These are phyloP conservation scores for Campoplex capitator DNA, from an alignment of 2,888 invertebrate species.

Conservation along the genomic window DNA sequence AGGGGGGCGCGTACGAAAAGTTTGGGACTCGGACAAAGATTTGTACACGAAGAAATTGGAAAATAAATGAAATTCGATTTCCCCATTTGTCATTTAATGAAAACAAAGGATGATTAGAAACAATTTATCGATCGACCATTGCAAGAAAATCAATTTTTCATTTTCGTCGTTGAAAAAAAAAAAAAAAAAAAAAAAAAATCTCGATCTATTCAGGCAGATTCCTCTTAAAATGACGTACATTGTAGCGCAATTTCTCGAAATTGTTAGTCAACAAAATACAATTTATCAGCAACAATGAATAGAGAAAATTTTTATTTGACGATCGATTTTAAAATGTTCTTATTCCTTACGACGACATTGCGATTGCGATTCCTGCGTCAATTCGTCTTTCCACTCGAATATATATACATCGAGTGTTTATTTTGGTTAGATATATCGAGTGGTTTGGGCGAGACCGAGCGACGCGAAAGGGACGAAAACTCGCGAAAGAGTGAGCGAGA, in stretches of 20 bases:
- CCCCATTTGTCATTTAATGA: background rate
- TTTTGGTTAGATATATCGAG: conserved; percentile 22
- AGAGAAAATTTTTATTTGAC: background rate
- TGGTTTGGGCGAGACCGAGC: background rate
- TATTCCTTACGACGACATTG: background rate
- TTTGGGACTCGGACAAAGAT: background rate
- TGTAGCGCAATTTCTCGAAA: background rate
- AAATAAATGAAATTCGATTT: background rate
- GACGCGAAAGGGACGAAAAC: background rate
- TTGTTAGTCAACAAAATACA: background rate
- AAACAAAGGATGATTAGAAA: background rate
- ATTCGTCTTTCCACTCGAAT: background rate
- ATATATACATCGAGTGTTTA: background rate
- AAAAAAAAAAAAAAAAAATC: background rate
- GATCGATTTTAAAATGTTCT: background rate
- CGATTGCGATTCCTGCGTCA: conserved; percentile 2
- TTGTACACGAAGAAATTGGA: background rate
- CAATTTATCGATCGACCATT: background rate
- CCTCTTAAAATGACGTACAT: background rate
- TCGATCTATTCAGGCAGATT: background rate
- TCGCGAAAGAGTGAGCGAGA: background rate
- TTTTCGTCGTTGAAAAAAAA: background rate
- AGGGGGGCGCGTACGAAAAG: background rate
- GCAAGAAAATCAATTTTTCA: background rate
- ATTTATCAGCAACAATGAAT: background rate